These are phyloP conservation scores for Leptinotarsa defecta DNA, from an alignment of 1,140 invertebrate genomes.

Conservation along the genomic window DNA sequence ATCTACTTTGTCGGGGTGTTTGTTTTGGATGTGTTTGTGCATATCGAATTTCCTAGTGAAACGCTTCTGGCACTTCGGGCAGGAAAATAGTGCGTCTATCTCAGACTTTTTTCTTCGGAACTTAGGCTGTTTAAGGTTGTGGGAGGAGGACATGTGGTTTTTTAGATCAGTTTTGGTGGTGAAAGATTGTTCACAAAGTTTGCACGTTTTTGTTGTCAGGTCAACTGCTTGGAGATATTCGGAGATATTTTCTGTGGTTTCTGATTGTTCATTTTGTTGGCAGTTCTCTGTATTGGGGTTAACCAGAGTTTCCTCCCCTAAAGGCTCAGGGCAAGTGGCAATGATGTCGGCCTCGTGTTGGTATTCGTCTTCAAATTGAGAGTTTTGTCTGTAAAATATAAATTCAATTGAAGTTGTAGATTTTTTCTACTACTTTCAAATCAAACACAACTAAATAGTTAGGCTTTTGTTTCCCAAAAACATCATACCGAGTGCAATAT, in stretches of 20 bases:
- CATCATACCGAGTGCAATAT: too few species aligned
- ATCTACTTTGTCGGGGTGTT: slow-evolving; percentile 44
- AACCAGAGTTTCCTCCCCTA: background rate
- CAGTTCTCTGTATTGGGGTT: background rate
- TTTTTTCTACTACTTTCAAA: too few species aligned
- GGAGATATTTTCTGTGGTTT: background rate
- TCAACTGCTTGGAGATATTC: slow-evolving; percentile 10
- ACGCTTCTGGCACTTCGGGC: slow-evolving; percentile 44
- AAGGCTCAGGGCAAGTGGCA: background rate
- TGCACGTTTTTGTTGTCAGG: slow-evolving; percentile 2
- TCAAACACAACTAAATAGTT: too few species aligned
- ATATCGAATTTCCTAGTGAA: slow-evolving; percentile 49
- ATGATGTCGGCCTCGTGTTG: background rate
- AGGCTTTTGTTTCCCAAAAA: too few species aligned
- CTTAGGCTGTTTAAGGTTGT: slow-evolving; percentile 38
- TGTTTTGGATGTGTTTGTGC: slow-evolving; percentile 43
- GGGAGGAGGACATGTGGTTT: slow-evolving; percentile 49
- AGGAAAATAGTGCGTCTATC: slow-evolving; percentile 38
- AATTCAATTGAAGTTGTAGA: too few species aligned
- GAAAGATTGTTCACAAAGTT: slow-evolving; percentile 33
- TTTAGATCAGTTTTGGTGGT: slow-evolving; percentile 39
- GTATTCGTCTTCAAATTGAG: background rate
- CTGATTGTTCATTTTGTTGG: background rate
- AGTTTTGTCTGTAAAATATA: background rate
- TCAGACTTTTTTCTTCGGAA: slow-evolving; percentile 38